phyloP scores from a whole-genome alignment of 2,113 vertebrate genomes.

The Scophthalmus maximus region DNA sequence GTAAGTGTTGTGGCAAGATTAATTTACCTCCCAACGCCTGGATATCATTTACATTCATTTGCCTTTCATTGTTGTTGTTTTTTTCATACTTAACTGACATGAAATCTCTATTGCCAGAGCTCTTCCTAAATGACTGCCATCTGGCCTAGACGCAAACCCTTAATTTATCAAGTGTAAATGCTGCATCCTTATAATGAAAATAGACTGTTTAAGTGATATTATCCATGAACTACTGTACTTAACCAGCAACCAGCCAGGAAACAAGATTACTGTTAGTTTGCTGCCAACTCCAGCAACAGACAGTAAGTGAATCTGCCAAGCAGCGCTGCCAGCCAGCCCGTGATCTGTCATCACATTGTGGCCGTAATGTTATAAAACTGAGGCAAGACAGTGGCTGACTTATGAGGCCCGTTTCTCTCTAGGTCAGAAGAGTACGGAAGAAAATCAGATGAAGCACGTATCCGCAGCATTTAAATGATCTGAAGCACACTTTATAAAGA shows the following conservation, averaged over 20 bases:
- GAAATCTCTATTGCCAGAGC: not conserved
- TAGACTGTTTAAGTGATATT: not conserved
- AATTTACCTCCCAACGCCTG: not conserved
- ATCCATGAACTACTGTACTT: not conserved
- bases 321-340: conserved; percentile 16
- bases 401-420: not conserved
- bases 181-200: not conserved
- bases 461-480: conserved; percentile 1
- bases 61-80: conserved; percentile 17
- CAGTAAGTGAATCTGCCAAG: not conserved
- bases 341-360: conserved; percentile 44
- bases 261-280: not conserved
- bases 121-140: no score
- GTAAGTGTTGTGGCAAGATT: not conserved
- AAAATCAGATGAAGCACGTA: not conserved
- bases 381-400: not conserved
- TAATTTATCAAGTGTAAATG: no score
- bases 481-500: conserved; percentile 20
- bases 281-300: conserved; percentile 32
- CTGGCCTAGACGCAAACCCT: not conserved
- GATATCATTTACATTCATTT: conserved; percentile 14
- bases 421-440: not conserved
- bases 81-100: not conserved
- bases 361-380: conserved; percentile 24
- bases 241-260: not conserved